Percentiles rank a stretch among this genome's conserved stretches.
These are phyloP conservation scores for Sinopyrophorus schimmeli DNA, from an alignment of 2,888 invertebrate genomes.

Conservation along the genomic window DNA sequence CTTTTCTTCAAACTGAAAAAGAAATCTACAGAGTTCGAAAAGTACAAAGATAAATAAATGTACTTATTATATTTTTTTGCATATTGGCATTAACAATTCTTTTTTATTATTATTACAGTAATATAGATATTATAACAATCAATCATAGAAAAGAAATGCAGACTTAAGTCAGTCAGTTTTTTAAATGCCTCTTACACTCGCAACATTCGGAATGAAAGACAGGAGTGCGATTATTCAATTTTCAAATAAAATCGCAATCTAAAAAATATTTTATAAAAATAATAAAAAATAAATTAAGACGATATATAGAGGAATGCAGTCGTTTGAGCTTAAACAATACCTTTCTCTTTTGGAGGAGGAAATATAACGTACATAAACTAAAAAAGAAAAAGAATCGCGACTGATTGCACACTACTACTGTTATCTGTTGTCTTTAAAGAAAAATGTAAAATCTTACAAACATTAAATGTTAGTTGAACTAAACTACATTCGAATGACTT, in stretches of 20 bases:
- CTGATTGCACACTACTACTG: constrained; percentile 29
- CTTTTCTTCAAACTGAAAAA: too few relatives aligned
- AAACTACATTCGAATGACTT: constrained; percentile 20
- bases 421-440: constrained; percentile 26
- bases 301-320: constrained; percentile 43
- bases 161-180: constrained; percentile 16
- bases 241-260: not conserved
- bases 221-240: not conserved
- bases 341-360: too few relatives aligned
- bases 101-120: constrained; percentile 17
- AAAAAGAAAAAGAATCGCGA: constrained; percentile 41
- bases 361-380: constrained; percentile 42
- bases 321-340: constrained; percentile 43
- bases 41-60: too few relatives aligned
- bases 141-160: constrained; percentile 14
- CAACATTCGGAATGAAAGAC: constrained; percentile 14
- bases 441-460: constrained; percentile 26
- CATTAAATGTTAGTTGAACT: constrained; percentile 18
- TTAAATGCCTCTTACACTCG: constrained; percentile 12
- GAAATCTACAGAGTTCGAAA: too few relatives aligned
- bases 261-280: constrained; percentile 24
- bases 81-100: constrained; percentile 23
- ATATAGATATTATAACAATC: constrained; percentile 17
- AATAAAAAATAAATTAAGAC: constrained; percentile 30
- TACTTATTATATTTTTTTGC: too few relatives aligned